Percentiles rank a stretch among this genome's conserved stretches.
These are phyloP conservation scores for Lysiphlebus fabarum DNA, from an alignment of 1,140 invertebrate genomes.

Conservation along the genomic window DNA sequence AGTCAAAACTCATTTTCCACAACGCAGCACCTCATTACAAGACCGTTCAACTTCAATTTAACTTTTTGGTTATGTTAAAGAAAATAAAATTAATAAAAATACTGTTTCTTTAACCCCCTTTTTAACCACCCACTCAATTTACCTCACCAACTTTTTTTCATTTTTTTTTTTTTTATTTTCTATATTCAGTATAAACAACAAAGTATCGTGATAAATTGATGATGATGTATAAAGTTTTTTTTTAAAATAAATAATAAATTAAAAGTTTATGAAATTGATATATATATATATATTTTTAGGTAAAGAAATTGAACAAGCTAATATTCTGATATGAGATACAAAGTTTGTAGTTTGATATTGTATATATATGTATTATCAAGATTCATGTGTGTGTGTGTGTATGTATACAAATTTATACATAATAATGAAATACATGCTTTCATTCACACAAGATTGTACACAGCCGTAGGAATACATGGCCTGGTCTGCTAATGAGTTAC, in stretches of 20 bases:
- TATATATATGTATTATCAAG: no score
- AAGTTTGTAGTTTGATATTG: no score
- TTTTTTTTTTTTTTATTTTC: neutral
- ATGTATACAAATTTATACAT: slow-evolving; percentile 1
- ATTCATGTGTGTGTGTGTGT: neutral
- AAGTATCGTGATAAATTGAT: slow-evolving; percentile 14
- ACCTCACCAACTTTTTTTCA: neutral
- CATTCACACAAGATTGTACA: slow-evolving; percentile 28
- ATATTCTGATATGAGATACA: neutral
- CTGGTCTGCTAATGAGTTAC: slow-evolving; percentile 43
- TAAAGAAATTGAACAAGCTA: slow-evolving; percentile 4
- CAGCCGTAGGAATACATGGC: slow-evolving; percentile 19
- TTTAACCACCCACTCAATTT: neutral
- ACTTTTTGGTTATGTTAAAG: slow-evolving; percentile 32
- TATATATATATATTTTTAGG: neutral
- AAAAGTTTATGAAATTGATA: neutral
- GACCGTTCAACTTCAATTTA: slow-evolving; percentile 43
- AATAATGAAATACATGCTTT: slow-evolving; percentile 23
- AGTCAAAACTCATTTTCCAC: slow-evolving; percentile 40
- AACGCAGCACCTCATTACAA: slow-evolving; percentile 39
- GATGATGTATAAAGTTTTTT: slow-evolving; percentile 9
- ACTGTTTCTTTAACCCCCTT: neutral
- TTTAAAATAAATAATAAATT: slow-evolving; percentile 3
- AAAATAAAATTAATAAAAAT: slow-evolving; percentile 25
- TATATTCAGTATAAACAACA: slow-evolving; percentile 2